Conservation (phyloP, 2,797 vertebrate species). For the Mergus octosetaceus region DNA sequence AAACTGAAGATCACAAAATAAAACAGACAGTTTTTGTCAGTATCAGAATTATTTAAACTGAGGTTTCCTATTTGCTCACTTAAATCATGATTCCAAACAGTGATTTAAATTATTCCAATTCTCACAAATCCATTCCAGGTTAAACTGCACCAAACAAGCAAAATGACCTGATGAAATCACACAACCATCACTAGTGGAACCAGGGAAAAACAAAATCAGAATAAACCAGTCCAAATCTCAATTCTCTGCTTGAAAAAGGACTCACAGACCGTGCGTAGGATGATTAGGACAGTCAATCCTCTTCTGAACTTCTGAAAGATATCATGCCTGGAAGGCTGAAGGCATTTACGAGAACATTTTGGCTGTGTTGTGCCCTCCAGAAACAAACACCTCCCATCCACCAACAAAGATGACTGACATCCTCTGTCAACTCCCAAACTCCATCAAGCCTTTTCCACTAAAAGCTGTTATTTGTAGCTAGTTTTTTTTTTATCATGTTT, state of each 20-base stretch:
- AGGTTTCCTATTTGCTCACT: not conserved
- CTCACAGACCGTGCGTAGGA: not conserved
- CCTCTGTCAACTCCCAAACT: not conserved
- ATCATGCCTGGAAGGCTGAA: rapidly evolving
- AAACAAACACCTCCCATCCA: not conserved
- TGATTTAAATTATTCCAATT: rapidly evolving
- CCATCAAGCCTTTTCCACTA: not conserved
- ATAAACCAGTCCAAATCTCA: not conserved
- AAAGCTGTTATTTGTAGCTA: not conserved
- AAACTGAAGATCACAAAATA: not conserved
- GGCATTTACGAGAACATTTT: not conserved
- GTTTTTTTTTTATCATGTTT: not conserved
- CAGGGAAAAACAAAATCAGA: not conserved
- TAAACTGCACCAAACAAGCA: not conserved
- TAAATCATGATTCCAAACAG: not conserved
- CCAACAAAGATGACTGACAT: not conserved
- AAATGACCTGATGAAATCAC: not conserved
- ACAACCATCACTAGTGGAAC: not conserved
- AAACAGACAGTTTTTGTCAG: not conserved
- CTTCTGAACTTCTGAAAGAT: not conserved
- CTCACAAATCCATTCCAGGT: not conserved
- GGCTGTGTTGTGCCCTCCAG: not conserved
- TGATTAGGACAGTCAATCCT: not conserved
- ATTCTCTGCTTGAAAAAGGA: not conserved
- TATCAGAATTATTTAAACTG: not conserved